Evolutionary conservation across 2,797 vertebrate species (phyloP).

Genomic region (Streptopelia turtur): DNA sequence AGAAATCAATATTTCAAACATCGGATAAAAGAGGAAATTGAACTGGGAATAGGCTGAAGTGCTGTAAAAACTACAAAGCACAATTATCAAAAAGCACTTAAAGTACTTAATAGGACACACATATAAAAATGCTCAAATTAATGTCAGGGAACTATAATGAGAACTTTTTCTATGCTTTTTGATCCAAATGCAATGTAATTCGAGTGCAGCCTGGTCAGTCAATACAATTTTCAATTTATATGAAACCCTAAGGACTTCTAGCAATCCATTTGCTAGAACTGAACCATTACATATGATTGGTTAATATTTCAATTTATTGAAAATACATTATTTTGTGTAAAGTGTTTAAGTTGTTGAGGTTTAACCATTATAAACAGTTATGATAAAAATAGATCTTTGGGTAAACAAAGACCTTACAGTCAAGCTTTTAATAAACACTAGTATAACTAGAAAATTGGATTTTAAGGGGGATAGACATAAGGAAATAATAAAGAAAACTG

Average conservation of each 20-base stretch:
- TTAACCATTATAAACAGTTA: constrained; percentile 81
- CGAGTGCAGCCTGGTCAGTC: constrained; percentile 82
- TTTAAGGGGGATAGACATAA: constrained; percentile 39
- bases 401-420: constrained; percentile 70
- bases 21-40: constrained; percentile 99
- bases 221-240: constrained; percentile 87
- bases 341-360: constrained; percentile 78
- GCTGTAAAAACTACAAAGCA: constrained; percentile 99
- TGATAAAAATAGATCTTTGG: constrained; percentile 79
- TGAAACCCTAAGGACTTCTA: constrained; percentile 85
- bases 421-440: constrained; percentile 77
- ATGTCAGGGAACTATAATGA: constrained; percentile 93
- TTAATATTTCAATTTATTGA: constrained; percentile 92
- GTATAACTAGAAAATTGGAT: constrained; percentile 75
- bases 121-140: constrained; percentile 99
- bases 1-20: constrained; percentile 99
- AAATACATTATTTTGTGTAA: constrained; percentile 83
- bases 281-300: constrained; percentile 90
- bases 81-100: constrained; percentile 99
- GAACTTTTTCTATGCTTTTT: constrained; percentile 88
- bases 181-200: constrained; percentile 87
- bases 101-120: constrained; percentile 99
- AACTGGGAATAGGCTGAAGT: constrained; percentile 99
- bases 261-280: constrained; percentile 83
- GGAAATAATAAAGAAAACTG: background rate